Percentiles rank a stretch among this genome's conserved stretches.
phyloP scores from a whole-genome alignment of 2,113 vertebrate genomes.

The Microtus richardsoni region DNA sequence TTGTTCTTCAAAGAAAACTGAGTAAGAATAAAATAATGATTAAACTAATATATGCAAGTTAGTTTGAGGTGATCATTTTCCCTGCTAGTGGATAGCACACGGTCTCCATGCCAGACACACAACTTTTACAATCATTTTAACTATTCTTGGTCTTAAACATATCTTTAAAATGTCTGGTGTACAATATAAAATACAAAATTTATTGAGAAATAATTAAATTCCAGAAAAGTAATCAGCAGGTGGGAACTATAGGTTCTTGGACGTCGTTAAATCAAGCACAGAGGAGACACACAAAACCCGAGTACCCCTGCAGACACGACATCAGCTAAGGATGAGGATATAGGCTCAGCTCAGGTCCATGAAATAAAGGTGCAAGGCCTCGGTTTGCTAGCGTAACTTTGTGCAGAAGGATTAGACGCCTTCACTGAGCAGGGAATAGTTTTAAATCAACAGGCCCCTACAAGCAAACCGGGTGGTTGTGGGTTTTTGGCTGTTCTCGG shows the following conservation, averaged over 20 bases:
- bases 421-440: slow-evolving; percentile 38
- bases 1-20: slow-evolving; percentile 80
- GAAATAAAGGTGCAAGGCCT: slow-evolving; percentile 40
- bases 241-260: slow-evolving; percentile 77
- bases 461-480: not conserved
- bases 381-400: slow-evolving; percentile 49
- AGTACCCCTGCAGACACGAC: not conserved
- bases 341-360: not conserved
- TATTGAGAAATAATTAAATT: slow-evolving; percentile 76
- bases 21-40: slow-evolving; percentile 64
- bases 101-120: slow-evolving; percentile 75
- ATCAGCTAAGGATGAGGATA: not conserved
- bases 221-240: slow-evolving; percentile 78
- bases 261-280: slow-evolving; percentile 30
- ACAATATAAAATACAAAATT: slow-evolving; percentile 75
- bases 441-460: slow-evolving; percentile 15
- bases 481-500: not conserved
- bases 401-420: slow-evolving; percentile 46
- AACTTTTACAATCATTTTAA: slow-evolving; percentile 73
- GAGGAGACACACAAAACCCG: not conserved
- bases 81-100: slow-evolving; percentile 83
- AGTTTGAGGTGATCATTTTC: slow-evolving; percentile 80
- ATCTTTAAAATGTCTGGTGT: slow-evolving; percentile 77
- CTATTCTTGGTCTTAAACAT: slow-evolving; percentile 76
- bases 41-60: slow-evolving; percentile 79